A percentile compares a stretch with the other conserved stretches of the same genome.
Evolutionary conservation across 2,113 vertebrate species (phyloP).

Genomic region (Poeciliopsis turrubarensis): DNA sequence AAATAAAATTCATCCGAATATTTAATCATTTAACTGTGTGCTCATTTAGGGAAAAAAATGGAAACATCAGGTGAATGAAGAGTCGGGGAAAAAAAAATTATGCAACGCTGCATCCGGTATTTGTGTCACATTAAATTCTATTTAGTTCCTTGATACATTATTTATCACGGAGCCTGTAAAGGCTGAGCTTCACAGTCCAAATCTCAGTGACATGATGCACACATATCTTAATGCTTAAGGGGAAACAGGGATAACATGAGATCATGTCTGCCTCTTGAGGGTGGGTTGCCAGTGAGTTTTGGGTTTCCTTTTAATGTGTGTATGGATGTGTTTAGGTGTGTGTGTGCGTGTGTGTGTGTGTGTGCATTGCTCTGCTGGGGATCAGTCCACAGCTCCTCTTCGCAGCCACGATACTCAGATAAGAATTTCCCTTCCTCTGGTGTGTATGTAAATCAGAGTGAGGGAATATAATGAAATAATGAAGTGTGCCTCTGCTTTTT

Average conservation of each 20-base stretch:
- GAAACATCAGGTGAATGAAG: constrained; percentile 42
- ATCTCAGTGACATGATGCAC: constrained; percentile 66
- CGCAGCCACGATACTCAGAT: constrained; percentile 47
- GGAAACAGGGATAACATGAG: constrained; percentile 76
- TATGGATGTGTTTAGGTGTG: constrained; percentile 47
- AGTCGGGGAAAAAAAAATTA: constrained; percentile 31
- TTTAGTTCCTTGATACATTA: constrained; percentile 72
- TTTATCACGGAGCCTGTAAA: constrained; percentile 63
- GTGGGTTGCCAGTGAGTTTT: constrained; percentile 51
- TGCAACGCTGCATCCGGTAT: constrained; percentile 52
- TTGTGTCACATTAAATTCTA: constrained; percentile 62
- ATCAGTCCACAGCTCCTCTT: constrained; percentile 56
- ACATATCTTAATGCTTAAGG: constrained; percentile 65
- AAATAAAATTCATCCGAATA: constrained; percentile 32
- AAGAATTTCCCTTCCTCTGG: constrained; percentile 61
- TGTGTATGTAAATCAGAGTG: constrained; percentile 69
- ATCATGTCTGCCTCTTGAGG: constrained; percentile 74
- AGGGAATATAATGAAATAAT: constrained; percentile 68
- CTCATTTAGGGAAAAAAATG: not conserved
- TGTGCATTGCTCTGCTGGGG: constrained; percentile 62
- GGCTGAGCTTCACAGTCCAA: constrained; percentile 41
- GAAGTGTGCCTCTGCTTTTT: constrained; percentile 49
- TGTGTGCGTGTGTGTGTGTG: constrained; percentile 52
- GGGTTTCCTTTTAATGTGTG: constrained; percentile 62
- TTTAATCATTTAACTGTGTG: constrained; percentile 36